Base-by-base conservation (phyloP, 2,888 invertebrate genomes). In the Drosophila tanythrix region DNA sequence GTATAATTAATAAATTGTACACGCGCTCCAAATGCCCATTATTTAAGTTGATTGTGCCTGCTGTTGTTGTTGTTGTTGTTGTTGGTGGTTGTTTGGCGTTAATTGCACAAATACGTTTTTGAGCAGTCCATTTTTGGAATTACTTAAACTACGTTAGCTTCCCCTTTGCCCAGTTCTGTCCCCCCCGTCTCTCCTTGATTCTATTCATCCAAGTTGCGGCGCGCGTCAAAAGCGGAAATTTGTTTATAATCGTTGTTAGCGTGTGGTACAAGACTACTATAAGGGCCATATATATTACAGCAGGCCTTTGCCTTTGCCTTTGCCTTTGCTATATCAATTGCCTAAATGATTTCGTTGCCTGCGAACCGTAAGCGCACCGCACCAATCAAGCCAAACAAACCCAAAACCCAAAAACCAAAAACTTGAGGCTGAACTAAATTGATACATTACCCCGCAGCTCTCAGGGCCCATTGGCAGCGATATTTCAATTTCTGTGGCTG, bases 201-300 rank as follows among this genome's bases (percentile, higher is more conserved):
- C 57, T 27, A 33, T 55, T 4, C 69, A 55, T 40, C 48, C 36
- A 67, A 40, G 52, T 52, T 52, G 59, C 74, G 67, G 67, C 79
- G 79, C 84, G 89, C 90, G 88, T 88, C 88, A 85, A 88, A 85
- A 89, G 89, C 85, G 90, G 90, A 88, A 88, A 88, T 88, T 90
- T 90, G 82, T 90, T 90, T 88, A 88, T 88, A 88, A 88, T 88
- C 88, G 88, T 66, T 72, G 79, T 62, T 83, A 74, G 87, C 79
- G 84, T 87, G 89, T 67, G 89, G 83, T 83, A 65, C 25, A 27
- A 56, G 8, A 38, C 57, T 35, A 36, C 31, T 21, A 46, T 53
- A 55, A 52, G n/a, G 55, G n/a, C 15, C 53, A 48, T 59, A 33
- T 52, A 38, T 40, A 40, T 51, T 52, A 29, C 50, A 56, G 56